Percentiles rank a stretch among this genome's conserved stretches.
phyloP scores from a whole-genome alignment of 2,888 invertebrate species.

The Apodemia zela region DNA sequence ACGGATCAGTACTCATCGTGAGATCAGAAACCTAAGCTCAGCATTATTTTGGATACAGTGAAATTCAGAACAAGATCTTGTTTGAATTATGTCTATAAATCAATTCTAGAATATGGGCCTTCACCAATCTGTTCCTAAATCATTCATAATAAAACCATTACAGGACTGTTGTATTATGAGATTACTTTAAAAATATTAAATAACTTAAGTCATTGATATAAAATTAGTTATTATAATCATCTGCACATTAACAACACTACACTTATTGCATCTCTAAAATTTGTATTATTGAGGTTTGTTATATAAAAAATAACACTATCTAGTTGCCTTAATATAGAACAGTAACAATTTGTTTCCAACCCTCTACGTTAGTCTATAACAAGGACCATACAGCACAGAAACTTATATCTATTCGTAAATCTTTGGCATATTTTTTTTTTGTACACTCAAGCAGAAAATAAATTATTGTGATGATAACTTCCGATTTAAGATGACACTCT shows the following conservation, averaged over 20 bases:
- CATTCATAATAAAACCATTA: neutral
- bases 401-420: constrained; percentile 71
- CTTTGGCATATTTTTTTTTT: constrained; percentile 63
- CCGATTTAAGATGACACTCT: constrained; percentile 25
- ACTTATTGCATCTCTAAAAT: constrained; percentile 44
- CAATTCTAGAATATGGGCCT: too few relatives aligned
- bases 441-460: constrained; percentile 20
- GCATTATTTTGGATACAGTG: too few relatives aligned
- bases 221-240: constrained; percentile 27
- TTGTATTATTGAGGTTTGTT: constrained; percentile 62
- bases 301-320: constrained; percentile 65
- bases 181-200: neutral
- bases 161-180: neutral
- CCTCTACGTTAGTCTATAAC: constrained; percentile 39
- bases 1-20: too few relatives aligned
- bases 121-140: neutral
- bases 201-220: neutral
- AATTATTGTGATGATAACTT: constrained; percentile 52
- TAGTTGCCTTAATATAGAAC: constrained; percentile 48
- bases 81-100: too few relatives aligned
- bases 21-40: too few relatives aligned
- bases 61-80: too few relatives aligned
- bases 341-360: constrained; percentile 79
- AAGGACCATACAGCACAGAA: constrained; percentile 49
- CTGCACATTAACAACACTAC: constrained; percentile 57